phyloP scores from a whole-genome alignment of 2,888 invertebrate species.

The Alviniconcha strummeri region DNA sequence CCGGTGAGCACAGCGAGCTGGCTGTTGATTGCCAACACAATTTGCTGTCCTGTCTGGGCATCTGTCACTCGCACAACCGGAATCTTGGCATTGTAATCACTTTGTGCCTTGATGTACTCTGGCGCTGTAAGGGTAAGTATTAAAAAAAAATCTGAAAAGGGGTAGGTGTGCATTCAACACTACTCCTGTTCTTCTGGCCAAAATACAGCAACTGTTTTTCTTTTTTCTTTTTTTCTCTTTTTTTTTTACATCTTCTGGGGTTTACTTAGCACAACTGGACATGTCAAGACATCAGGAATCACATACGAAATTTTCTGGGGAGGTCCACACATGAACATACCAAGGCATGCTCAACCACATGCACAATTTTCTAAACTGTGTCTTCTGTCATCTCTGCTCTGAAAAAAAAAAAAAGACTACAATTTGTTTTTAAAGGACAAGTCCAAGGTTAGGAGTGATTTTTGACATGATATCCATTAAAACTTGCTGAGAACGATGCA shows the following conservation, averaged over 20 bases:
- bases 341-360: too few species aligned
- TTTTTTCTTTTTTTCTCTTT: not conserved
- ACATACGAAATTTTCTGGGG: too few species aligned
- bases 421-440: too few species aligned
- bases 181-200: not conserved
- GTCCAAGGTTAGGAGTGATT: too few species aligned
- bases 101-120: constrained; percentile 63
- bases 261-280: not conserved
- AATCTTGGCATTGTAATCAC: constrained; percentile 71
- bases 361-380: too few species aligned
- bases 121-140: constrained; percentile 47
- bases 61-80: constrained; percentile 70
- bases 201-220: not conserved
- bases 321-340: too few species aligned
- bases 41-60: constrained; percentile 53
- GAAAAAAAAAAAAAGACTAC: too few species aligned
- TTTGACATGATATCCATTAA: too few species aligned
- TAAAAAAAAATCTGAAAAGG: not conserved
- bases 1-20: constrained; percentile 75
- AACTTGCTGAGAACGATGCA: too few species aligned
- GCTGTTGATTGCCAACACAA: constrained; percentile 71
- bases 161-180: not conserved
- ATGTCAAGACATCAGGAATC: not conserved
- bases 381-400: too few species aligned
- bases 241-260: not conserved